Base-by-base conservation (phyloP, 1,140 invertebrate genomes). In the Vollenhovia emeryi region DNA sequence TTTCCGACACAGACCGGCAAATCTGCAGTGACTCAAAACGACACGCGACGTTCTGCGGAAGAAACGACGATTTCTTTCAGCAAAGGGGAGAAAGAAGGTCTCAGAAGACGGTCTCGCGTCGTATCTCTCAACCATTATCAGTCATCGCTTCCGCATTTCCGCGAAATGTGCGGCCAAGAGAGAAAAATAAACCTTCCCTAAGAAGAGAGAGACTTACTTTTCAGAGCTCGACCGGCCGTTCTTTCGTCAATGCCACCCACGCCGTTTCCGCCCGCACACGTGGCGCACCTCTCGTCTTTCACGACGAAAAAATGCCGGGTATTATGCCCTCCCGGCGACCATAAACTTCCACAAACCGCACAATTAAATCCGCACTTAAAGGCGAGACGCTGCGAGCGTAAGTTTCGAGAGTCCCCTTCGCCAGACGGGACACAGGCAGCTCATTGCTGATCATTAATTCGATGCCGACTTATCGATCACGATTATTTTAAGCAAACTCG, bases 181-280 rank as follows among this genome's bases (percentile, higher is more conserved):
- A 68, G 15, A 68, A 79, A 79, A 79, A 52, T 52, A 55, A 45
- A 79, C 30, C 8, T 59, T 0, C 18, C 59, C 18, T 43, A 9
- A 6, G 13, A 50, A 50, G 2, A 71, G 2, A 71, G 18, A 18
- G 52, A 82, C 78, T 82, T 82, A 82, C 50, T 45, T 45, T 82
- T 7, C 27, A 43, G n/a, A 68, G 52, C 33, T 40, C 33, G 30
- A 33, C 24, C 59, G 0, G 57, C 13, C n/a, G 36, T 52, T 71
- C 27, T 13, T 57, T 66, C 30, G 13, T 24, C 43, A 8, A 18
- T 33, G 24, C 48, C 18, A 21, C 64, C 36, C 48, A 59, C 30
- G 40, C 15, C 13, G 50, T 57, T 55, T 82, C 36, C 66, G 24
- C 27, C 11, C 62, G 45, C 78, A 40, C 73, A 40, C 36, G 36